phyloP scores from a whole-genome alignment of 2,888 invertebrate genomes.

The Amiota minor region DNA sequence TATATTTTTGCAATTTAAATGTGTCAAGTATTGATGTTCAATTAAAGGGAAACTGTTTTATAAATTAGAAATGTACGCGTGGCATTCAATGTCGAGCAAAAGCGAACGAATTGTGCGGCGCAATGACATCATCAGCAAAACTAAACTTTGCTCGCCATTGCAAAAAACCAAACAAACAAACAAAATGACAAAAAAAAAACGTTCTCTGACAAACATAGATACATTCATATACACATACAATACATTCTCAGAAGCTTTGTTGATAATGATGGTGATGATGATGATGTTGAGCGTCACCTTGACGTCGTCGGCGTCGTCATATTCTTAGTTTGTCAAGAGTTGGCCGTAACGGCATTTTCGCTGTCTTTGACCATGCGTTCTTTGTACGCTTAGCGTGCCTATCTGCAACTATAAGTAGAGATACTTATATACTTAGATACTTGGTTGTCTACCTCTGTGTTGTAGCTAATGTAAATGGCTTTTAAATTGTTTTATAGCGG shows the following conservation, averaged over 20 bases:
- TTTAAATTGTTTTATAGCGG: slow-evolving; percentile 6
- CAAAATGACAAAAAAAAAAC: no score
- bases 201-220: neutral
- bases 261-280: neutral
- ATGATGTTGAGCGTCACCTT: slow-evolving; percentile 46
- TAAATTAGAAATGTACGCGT: slow-evolving; percentile 32
- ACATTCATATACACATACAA: neutral
- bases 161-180: no score
- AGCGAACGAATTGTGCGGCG: neutral
- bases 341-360: slow-evolving; percentile 6
- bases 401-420: neutral
- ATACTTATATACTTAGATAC: no score
- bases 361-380: neutral
- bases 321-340: slow-evolving; percentile 9
- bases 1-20: no score
- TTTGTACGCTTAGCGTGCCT: neutral
- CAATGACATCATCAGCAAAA: slow-evolving; percentile 52
- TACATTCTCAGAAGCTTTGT: neutral
- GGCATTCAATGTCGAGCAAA: slow-evolving; percentile 33
- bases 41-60: neutral
- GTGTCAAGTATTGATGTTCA: no score
- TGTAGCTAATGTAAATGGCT: slow-evolving; percentile 9
- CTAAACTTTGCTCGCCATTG: neutral
- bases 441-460: neutral
- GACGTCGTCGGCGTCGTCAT: slow-evolving; percentile 18